phyloP scores from a whole-genome alignment of 1,140 invertebrate genomes.

The Drosophila truncata region DNA sequence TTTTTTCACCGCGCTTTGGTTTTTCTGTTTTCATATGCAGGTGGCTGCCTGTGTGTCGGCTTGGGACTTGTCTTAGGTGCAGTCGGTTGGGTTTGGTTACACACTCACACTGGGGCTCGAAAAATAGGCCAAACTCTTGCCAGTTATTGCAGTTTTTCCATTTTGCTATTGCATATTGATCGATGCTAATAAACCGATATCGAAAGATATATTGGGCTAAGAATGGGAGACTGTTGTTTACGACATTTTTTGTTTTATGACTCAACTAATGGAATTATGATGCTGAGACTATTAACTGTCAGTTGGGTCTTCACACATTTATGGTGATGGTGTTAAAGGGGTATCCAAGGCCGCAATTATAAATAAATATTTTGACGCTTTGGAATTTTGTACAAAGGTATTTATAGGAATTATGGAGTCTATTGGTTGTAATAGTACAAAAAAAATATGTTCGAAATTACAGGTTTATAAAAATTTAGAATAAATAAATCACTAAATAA shows the following conservation, averaged over 20 bases:
- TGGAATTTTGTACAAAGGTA: neutral
- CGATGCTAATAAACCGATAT: slow-evolving; percentile 23
- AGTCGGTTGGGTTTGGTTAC: slow-evolving; percentile 36
- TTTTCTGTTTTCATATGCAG: slow-evolving; percentile 44
- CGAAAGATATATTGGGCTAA: slow-evolving; percentile 35
- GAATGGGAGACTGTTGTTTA: slow-evolving; percentile 17
- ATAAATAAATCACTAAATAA: too few species aligned
- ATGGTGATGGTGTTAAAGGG: slow-evolving; percentile 8
- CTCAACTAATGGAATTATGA: slow-evolving; percentile 44
- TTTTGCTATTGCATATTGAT: slow-evolving; percentile 49
- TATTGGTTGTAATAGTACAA: neutral
- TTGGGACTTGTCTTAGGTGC: slow-evolving; percentile 49
- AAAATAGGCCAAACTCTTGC: slow-evolving; percentile 74
- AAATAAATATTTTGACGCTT: neutral
- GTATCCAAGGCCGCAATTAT: slow-evolving; percentile 4
- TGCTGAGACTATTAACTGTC: slow-evolving; percentile 26
- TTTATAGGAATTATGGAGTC: neutral
- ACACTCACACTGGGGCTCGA: slow-evolving; percentile 19
- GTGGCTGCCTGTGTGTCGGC: slow-evolving; percentile 39
- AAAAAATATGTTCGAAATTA: too few species aligned
- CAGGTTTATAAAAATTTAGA: too few species aligned
- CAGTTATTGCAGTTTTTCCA: slow-evolving; percentile 48
- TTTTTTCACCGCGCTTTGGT: slow-evolving; percentile 48
- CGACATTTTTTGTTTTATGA: slow-evolving; percentile 29
- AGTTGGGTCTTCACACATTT: slow-evolving; percentile 11